Conservation (phyloP, 2,113 vertebrate species). For the Hypanus sabinus region DNA sequence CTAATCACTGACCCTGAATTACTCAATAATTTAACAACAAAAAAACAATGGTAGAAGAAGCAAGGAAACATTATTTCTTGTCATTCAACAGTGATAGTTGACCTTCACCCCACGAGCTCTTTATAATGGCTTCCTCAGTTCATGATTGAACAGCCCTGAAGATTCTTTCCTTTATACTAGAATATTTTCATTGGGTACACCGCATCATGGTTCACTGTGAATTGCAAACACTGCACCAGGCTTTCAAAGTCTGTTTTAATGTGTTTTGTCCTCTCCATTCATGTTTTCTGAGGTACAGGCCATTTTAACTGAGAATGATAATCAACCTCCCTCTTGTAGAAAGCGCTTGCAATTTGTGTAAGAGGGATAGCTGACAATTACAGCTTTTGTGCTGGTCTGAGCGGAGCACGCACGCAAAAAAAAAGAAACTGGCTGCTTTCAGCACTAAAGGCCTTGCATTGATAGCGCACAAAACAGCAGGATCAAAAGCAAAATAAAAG, state of each 20-base stretch:
- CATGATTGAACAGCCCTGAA: neutral
- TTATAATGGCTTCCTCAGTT: neutral
- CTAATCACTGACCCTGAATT: neutral
- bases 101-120: neutral
- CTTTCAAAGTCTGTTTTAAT: neutral
- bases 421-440: neutral
- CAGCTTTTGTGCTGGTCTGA: neutral
- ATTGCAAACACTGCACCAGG: neutral
- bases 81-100: neutral
- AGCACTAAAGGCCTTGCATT: neutral
- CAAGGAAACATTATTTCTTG: slow-evolving; percentile 1
- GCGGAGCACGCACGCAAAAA: neutral
- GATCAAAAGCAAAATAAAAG: neutral
- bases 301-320: neutral
- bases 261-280: neutral
- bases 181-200: neutral
- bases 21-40: neutral
- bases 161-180: neutral
- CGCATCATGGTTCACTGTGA: neutral
- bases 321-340: neutral
- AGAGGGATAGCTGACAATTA: neutral
- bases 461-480: neutral
- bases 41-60: neutral
- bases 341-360: neutral
- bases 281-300: neutral